Percentiles rank a stretch among this genome's conserved stretches.
phyloP scores from a whole-genome alignment of 2,113 vertebrate species.

The Grammomys surdaster region DNA sequence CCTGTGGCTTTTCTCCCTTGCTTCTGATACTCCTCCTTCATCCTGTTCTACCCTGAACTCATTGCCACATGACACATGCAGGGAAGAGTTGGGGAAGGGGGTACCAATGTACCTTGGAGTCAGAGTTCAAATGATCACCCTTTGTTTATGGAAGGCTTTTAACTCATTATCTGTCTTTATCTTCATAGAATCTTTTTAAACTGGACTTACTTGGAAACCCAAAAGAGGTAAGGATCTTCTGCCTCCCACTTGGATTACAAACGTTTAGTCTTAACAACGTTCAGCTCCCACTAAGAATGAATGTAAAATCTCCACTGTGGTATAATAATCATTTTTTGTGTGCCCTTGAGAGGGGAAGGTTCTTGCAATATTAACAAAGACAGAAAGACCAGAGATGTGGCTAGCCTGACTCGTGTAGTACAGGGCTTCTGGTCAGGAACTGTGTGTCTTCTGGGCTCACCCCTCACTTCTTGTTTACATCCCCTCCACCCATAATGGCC shows the following conservation, averaged over 20 bases:
- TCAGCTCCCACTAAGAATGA: neutral
- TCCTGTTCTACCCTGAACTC: rapidly evolving
- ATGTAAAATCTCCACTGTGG: neutral
- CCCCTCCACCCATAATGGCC: neutral
- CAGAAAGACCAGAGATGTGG: rapidly evolving
- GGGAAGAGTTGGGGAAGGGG: neutral
- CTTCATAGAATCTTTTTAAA: too few relatives aligned
- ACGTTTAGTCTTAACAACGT: neutral
- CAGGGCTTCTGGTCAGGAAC: neutral
- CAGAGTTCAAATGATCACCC: too few relatives aligned
- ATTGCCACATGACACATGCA: neutral
- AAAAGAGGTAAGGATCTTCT: too few relatives aligned
- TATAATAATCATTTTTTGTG: neutral
- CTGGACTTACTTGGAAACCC: too few relatives aligned
- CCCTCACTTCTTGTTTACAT: neutral
- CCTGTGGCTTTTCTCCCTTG: neutral
- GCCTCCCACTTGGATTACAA: neutral
- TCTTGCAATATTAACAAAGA: neutral
- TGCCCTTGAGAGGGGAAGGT: neutral
- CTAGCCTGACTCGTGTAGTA: neutral
- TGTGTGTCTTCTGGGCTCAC: neutral
- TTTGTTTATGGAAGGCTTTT: too few relatives aligned
- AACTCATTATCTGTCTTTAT: too few relatives aligned
- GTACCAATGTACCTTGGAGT: too few relatives aligned
- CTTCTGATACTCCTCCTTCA: rapidly evolving